Evolutionary conservation across 2,888 invertebrate species (phyloP), one percentile per base, ranked within the genome.

Genomic region (Hyalella azteca): DNA sequence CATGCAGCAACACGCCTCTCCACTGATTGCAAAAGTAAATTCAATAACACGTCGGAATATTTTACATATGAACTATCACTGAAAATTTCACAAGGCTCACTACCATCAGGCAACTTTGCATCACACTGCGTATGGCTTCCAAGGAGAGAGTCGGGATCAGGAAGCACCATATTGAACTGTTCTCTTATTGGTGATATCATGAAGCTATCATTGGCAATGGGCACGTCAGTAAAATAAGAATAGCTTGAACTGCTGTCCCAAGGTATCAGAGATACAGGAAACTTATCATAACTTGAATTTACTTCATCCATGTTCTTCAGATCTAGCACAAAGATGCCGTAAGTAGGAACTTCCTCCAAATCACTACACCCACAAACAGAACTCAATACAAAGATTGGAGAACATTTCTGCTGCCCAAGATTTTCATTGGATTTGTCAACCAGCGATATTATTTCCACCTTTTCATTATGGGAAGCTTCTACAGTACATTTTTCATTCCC

Each of bases 281-380:
- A 19, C 9, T 66, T 36, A 0, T 36, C 19, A 19, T 9, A 3
- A 32, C 3, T 39, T n/a, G 36, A 5, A 13, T 3, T 29, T 59
- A 59, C 19, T 73, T 19, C 9, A 29, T 4, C 66, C 26, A 77
- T 40, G 36, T 39, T 50, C 22, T 48, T 54, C 32, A 81, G 11
- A 66, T 87, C 85, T 13, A 88, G 66, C 45, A 86, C 86, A 85
- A 87, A 90, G 54, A 90, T 81, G 26, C 89, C 89, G 78, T 87
- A 85, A 4, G 89, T 87, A 32, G 89, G 87, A 13, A 88, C 85
- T 85, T 88, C 88, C 77, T 85, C 77, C 81, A 87, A 86, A 9
- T 49, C 22, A 0, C 66, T 59, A 15, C 59, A 66, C 75, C 80
- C 80, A 54, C 82, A 82, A 36, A 88, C 87, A 29, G 88, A 88